Evolutionary conservation across 2,888 invertebrate species (phyloP).

Genomic region (Alloplasta piceator): DNA sequence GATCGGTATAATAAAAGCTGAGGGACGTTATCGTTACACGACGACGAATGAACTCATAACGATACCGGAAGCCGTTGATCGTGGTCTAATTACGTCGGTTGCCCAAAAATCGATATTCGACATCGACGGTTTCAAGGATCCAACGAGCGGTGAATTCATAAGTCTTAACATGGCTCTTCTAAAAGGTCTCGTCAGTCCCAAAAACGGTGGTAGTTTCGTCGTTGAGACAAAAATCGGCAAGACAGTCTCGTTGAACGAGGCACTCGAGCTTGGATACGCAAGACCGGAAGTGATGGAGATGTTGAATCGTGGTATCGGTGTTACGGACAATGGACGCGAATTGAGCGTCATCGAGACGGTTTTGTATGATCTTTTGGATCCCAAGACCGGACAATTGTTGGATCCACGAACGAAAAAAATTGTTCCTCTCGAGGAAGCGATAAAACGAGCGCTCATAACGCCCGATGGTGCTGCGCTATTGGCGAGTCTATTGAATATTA

Average conservation of each 20-base stretch:
- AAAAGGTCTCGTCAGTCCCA: conserved; percentile 90
- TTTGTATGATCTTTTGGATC: conserved; percentile 93
- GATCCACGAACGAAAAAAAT: conserved; percentile 89
- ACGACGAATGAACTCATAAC: conserved; percentile 88
- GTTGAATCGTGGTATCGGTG: conserved; percentile 92
- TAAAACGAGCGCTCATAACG: conserved; percentile 92
- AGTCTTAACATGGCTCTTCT: conserved; percentile 93
- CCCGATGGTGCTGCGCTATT: conserved; percentile 94
- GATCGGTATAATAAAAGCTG: conserved; percentile 90
- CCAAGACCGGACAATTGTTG: conserved; percentile 93
- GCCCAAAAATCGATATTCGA: conserved; percentile 95
- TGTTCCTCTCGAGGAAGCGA: conserved; percentile 93
- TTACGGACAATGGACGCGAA: conserved; percentile 90
- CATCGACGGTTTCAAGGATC: conserved; percentile 95
- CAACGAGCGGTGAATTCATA: conserved; percentile 91
- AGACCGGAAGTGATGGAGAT: conserved; percentile 94
- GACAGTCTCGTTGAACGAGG: conserved; percentile 91
- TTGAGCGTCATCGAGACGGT: conserved; percentile 95
- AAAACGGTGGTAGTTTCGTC: conserved; percentile 88
- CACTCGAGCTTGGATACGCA: conserved; percentile 90
- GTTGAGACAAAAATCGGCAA: conserved; percentile 90
- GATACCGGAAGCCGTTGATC: conserved; percentile 94
- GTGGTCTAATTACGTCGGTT: conserved; percentile 94
- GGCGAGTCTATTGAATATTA: conserved; percentile 93
- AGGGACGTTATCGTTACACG: conserved; percentile 89